phyloP scores from a whole-genome alignment of 2,888 invertebrate genomes.

The Cryptocephalus moraei region DNA sequence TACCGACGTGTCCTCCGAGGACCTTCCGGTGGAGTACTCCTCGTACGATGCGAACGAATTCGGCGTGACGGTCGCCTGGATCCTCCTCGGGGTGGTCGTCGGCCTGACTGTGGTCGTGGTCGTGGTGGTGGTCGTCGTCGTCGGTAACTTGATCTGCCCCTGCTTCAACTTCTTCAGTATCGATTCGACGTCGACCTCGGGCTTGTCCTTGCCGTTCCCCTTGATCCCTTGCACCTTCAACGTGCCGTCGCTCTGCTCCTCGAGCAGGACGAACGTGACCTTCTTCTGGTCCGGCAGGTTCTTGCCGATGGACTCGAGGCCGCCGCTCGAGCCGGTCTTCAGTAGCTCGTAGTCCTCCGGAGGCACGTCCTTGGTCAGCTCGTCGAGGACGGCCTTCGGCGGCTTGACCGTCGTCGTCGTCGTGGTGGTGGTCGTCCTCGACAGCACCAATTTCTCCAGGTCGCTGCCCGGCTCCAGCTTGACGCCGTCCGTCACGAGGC shows the following conservation, averaged over 20 bases:
- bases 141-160: slow-evolving; percentile 71
- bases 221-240: slow-evolving; percentile 78
- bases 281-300: slow-evolving; percentile 61
- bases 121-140: slow-evolving; percentile 23
- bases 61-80: slow-evolving; percentile 26
- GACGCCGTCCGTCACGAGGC: slow-evolving; percentile 44
- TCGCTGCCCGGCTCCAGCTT: slow-evolving; percentile 36
- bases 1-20: slow-evolving; percentile 12
- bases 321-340: slow-evolving; percentile 64
- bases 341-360: slow-evolving; percentile 72
- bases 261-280: slow-evolving; percentile 76
- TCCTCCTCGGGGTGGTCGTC: slow-evolving; percentile 6
- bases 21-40: neutral
- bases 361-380: slow-evolving; percentile 68
- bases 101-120: slow-evolving; percentile 12
- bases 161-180: slow-evolving; percentile 71
- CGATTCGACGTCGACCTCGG: slow-evolving; percentile 66
- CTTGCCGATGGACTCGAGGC: slow-evolving; percentile 57
- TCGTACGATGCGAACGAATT: slow-evolving; percentile 29
- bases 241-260: slow-evolving; percentile 77
- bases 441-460: slow-evolving; percentile 32
- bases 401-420: slow-evolving; percentile 48
- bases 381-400: slow-evolving; percentile 59
- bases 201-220: slow-evolving; percentile 62
- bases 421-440: slow-evolving; percentile 33